These are phyloP conservation scores for Gnathonemus longibarbis DNA, from an alignment of 2,113 vertebrate species.

Conservation along the genomic window DNA sequence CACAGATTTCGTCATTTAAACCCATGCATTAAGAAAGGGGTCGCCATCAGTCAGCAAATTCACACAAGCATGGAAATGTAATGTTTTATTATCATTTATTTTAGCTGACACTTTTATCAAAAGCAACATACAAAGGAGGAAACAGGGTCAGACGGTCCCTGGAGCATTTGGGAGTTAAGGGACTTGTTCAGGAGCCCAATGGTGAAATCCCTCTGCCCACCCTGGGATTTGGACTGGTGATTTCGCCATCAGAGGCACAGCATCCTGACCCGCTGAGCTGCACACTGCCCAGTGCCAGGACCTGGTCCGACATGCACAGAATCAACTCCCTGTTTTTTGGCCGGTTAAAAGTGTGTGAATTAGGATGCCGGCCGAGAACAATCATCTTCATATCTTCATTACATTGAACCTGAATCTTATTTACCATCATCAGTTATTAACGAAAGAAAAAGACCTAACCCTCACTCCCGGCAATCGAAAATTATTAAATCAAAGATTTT, in stretches of 20 bases:
- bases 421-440: not conserved
- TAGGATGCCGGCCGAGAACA: not conserved
- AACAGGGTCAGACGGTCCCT: not conserved
- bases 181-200: not conserved
- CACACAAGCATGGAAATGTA: not conserved
- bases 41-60: not conserved
- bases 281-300: not conserved
- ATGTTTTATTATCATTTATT: not conserved
- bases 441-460: not conserved
- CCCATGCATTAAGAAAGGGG: not conserved
- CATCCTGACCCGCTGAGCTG: not conserved
- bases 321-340: not conserved
- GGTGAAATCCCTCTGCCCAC: not conserved
- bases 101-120: not conserved
- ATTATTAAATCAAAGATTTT: not conserved
- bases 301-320: not conserved
- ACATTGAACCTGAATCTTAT: not conserved
- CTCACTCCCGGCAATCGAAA: not conserved
- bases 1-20: not conserved
- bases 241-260: not conserved
- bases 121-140: not conserved
- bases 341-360: not conserved
- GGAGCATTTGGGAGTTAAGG: not conserved
- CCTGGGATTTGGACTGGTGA: not conserved
- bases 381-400: not conserved